Conservation (phyloP, 2,113 vertebrate genomes). For the Nothobranchius kuhntae region DNA sequence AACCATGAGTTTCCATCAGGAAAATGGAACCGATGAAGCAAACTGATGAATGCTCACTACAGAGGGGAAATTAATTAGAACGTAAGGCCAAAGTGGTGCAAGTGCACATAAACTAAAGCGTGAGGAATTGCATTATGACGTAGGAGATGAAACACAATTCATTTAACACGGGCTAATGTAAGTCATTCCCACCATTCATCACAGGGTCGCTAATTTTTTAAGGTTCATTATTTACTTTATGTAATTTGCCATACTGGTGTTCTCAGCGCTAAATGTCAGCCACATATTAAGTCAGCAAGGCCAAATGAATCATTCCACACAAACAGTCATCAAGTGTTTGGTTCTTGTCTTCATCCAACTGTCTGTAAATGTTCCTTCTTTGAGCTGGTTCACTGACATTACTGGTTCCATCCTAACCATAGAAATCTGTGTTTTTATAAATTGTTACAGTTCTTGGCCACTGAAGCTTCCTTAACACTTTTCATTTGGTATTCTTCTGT, state of each 20-base stretch:
- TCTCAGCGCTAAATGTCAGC: slow-evolving; percentile 9
- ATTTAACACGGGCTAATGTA: not conserved
- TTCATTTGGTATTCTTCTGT: too few relatives aligned
- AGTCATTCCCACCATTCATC: slow-evolving; percentile 11
- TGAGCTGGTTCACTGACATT: too few relatives aligned
- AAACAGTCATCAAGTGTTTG: too few relatives aligned
- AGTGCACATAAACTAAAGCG: slow-evolving; percentile 3
- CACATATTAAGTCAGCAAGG: slow-evolving; percentile 1
- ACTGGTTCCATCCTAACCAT: too few relatives aligned
- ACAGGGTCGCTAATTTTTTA: slow-evolving; percentile 2
- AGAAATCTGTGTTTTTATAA: too few relatives aligned
- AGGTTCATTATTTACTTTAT: slow-evolving; percentile 13
- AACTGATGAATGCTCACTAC: not conserved
- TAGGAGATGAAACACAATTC: slow-evolving; percentile 11
- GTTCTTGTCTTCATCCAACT: too few relatives aligned
- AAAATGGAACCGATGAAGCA: slow-evolving; percentile 16
- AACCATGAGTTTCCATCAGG: slow-evolving; percentile 4
- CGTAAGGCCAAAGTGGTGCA: not conserved
- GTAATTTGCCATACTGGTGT: not conserved
- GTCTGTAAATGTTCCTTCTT: too few relatives aligned
- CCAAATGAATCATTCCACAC: not conserved
- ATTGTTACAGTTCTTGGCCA: too few relatives aligned
- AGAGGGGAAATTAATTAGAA: slow-evolving; percentile 8
- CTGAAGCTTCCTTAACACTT: too few relatives aligned
- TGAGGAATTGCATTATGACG: slow-evolving; percentile 2